phyloP scores from a whole-genome alignment of 2,113 vertebrate genomes.

The Argyrosomus japonicus region DNA sequence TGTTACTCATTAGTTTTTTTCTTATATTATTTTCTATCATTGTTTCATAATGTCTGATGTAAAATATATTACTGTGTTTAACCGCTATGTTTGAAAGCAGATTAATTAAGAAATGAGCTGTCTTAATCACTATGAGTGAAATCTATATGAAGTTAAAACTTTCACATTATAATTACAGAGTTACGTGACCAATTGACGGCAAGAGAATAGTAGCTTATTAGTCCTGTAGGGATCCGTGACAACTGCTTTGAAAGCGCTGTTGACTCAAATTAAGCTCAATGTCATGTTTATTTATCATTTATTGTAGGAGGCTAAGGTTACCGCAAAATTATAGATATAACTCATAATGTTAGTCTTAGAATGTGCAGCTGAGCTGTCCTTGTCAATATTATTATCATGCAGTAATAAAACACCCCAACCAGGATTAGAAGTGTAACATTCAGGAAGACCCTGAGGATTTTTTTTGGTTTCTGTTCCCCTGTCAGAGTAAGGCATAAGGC shows the following conservation, averaged over 20 bases:
- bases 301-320: background rate
- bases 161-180: background rate
- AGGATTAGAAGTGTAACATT: background rate
- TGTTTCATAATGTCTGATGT: no score
- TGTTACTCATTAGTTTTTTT: constrained; percentile 2
- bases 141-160: background rate
- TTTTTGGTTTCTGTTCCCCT: background rate
- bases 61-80: background rate
- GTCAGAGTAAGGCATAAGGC: background rate
- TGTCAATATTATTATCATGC: background rate
- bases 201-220: background rate
- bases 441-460: background rate
- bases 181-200: background rate
- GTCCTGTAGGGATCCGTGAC: background rate
- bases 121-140: background rate
- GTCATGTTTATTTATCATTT: background rate
- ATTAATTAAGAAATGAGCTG: background rate
- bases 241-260: background rate
- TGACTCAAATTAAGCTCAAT: background rate
- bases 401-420: background rate
- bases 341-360: background rate
- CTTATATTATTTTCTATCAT: background rate
- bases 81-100: background rate
- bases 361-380: background rate
- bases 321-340: background rate